Conservation (phyloP, 2,888 invertebrate genomes). For the Brachynemurus nebulosus region DNA sequence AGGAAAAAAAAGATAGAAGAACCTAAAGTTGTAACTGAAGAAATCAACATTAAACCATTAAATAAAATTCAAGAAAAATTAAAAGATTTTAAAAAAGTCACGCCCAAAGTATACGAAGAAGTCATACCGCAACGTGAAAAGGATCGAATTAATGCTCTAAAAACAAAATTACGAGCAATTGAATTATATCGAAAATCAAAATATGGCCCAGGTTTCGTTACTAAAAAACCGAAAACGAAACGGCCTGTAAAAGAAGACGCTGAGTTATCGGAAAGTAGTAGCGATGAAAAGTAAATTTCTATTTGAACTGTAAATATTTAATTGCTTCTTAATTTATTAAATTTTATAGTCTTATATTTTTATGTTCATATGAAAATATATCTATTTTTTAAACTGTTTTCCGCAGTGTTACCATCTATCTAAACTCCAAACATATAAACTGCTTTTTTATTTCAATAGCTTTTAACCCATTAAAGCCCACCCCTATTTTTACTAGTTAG, state of each 20-base stretch:
- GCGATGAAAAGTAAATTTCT: slow-evolving; percentile 26
- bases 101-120: slow-evolving; percentile 36
- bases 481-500: too few relatives aligned
- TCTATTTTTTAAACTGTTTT: too few relatives aligned
- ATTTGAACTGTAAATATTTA: too few relatives aligned
- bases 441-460: too few relatives aligned
- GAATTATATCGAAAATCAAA: slow-evolving; percentile 55
- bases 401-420: too few relatives aligned
- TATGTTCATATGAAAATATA: too few relatives aligned
- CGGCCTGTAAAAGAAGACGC: slow-evolving; percentile 43
- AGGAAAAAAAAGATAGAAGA: slow-evolving; percentile 17
- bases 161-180: slow-evolving; percentile 61
- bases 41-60: slow-evolving; percentile 14
- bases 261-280: slow-evolving; percentile 51
- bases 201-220: slow-evolving; percentile 40
- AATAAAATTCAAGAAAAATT: slow-evolving; percentile 20
- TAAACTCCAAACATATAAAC: too few relatives aligned
- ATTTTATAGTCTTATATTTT: too few relatives aligned
- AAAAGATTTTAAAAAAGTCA: slow-evolving; percentile 23
- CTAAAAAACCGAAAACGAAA: slow-evolving; percentile 31
- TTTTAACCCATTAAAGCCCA: too few relatives aligned
- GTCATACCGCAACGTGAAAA: slow-evolving; percentile 61
- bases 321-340: too few relatives aligned
- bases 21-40: slow-evolving; percentile 11
- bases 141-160: slow-evolving; percentile 45